phyloP scores from a whole-genome alignment of 2,888 invertebrate species.

The Eupithecia dodoneata region DNA sequence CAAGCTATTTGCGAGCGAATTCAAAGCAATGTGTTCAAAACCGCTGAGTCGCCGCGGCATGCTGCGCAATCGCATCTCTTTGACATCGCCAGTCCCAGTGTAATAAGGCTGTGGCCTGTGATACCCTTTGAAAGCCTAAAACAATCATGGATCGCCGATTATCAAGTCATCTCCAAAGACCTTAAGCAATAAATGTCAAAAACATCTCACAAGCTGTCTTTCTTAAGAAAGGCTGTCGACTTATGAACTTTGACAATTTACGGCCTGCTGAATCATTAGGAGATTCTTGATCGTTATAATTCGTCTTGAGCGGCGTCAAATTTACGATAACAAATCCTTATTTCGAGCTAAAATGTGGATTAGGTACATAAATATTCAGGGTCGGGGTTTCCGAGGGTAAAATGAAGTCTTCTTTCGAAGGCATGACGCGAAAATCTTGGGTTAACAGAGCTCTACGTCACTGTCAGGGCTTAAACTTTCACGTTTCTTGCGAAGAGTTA shows the following conservation, averaged over 20 bases:
- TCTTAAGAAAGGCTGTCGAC: slow-evolving; percentile 18
- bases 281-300: slow-evolving; percentile 3
- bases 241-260: slow-evolving; percentile 28
- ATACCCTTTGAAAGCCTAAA: neutral
- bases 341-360: slow-evolving; percentile 34
- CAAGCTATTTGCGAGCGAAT: too few species aligned
- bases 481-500: slow-evolving; percentile 38
- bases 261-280: slow-evolving; percentile 35
- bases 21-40: too few species aligned
- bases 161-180: neutral
- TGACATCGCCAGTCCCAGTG: too few species aligned
- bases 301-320: slow-evolving; percentile 47
- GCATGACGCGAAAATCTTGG: slow-evolving; percentile 52
- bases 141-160: neutral
- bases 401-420: slow-evolving; percentile 55
- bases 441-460: slow-evolving; percentile 47
- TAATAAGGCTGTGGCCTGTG: too few species aligned
- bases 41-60: too few species aligned
- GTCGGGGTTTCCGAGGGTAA: slow-evolving; percentile 56
- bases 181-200: slow-evolving; percentile 2
- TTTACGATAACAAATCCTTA: slow-evolving; percentile 61
- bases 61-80: too few species aligned
- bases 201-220: slow-evolving; percentile 8
- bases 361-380: slow-evolving; percentile 67
- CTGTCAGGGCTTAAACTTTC: slow-evolving; percentile 45